Evolutionary conservation across 2,888 invertebrate species (phyloP).

Genomic region (Drosophila emarginata): DNA sequence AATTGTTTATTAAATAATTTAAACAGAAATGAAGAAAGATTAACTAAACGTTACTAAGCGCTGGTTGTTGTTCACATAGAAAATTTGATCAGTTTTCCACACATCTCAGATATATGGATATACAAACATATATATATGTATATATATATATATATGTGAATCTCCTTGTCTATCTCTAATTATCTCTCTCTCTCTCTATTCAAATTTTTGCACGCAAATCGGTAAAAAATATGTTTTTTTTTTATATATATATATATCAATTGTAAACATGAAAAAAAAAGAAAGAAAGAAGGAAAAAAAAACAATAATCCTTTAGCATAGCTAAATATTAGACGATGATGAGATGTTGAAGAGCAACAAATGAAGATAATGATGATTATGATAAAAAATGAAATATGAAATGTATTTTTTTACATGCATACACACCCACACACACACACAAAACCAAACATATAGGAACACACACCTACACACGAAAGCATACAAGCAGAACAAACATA

Average conservation of each 20-base stretch:
- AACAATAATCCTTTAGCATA: constrained; percentile 72
- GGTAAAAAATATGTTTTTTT: constrained; percentile 20
- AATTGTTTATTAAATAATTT: constrained; percentile 47
- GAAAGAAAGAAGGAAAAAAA: constrained; percentile 21
- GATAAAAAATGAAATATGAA: constrained; percentile 38
- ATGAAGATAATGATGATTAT: constrained; percentile 32
- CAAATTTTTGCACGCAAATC: constrained; percentile 5
- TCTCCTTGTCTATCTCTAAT: background rate
- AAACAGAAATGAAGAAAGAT: background rate
- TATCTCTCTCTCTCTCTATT: background rate
- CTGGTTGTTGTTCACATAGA: constrained; percentile 54
- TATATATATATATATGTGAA: background rate
- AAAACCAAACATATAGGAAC: background rate
- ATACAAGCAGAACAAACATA: background rate
- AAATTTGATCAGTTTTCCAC: constrained; percentile 15
- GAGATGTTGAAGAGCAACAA: constrained; percentile 19
- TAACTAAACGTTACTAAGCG: constrained; percentile 62
- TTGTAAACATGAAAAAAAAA: constrained; percentile 33
- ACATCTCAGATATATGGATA: background rate
- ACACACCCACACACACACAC: background rate
- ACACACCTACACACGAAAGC: background rate
- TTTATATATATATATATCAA: constrained; percentile 52
- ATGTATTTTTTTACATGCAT: constrained; percentile 64
- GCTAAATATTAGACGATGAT: constrained; percentile 50
- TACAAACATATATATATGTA: constrained; percentile 8